Base-by-base conservation (phyloP, 2,888 invertebrate species). In the Leucophenga montana region DNA sequence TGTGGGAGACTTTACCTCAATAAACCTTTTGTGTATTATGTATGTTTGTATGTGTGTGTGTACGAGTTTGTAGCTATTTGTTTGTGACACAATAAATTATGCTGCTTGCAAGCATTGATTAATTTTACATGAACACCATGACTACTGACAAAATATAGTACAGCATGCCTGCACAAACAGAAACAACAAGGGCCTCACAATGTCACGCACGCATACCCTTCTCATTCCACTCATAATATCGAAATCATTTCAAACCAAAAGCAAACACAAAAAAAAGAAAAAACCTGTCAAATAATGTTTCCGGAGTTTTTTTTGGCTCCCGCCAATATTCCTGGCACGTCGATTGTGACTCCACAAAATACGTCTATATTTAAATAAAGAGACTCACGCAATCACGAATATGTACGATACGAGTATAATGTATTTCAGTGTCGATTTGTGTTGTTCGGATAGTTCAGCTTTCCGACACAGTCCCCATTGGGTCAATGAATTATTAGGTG, bases 21-120 rank as follows among this genome's bases (percentile, higher is more conserved):
- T 39, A 27, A 27, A 4, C 27, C 39, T 1, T 39, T 8, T 39
- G 11, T 39, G 11, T 39, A 5, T 39, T 11, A 8, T 39, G 11
- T 39, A 8, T 39, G 11, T 39, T 1, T 39, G 11, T 8, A 1
- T 39, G 11, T 39, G 39, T 39, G 39, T 39, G 11, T 5, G 22
- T 53, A 18, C 66, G 70, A 39, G 18, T 75, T 66, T 71, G 79
- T 69, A 79, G 75, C 73, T 27, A 31, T 64, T 68, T 59, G 78
- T 78, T 78, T 84, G 80, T 79, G 81, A 82, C 83, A 84, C 83
- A 84, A 82, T 82, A 84, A 82, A 82, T 82, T 84, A 82, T 84
- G 83, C 80, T 82, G 80, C 83, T 79, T 73, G 75, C 22, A 39
- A 64, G 74, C 83, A 72, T 84, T 82, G 81, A 82, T 82, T 82